Evolutionary conservation across 2,113 vertebrate genomes (phyloP).

Genomic region (Apteryx owenii): DNA sequence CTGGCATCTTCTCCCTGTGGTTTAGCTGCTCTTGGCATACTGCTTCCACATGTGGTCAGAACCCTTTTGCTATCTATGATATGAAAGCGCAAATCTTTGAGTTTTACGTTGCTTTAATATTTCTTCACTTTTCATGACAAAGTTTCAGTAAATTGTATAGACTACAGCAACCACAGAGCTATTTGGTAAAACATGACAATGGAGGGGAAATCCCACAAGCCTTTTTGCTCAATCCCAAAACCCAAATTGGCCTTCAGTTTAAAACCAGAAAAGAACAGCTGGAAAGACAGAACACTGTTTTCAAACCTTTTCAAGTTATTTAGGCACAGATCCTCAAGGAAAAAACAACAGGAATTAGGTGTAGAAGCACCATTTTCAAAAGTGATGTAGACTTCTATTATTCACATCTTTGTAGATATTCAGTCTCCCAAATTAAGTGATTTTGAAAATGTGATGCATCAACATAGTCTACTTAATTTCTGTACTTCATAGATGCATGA

Average conservation of each 20-base stretch:
- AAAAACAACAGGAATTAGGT: background rate
- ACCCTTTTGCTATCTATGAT: background rate
- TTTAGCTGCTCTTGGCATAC: background rate
- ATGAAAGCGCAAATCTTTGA: background rate
- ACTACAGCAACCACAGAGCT: background rate
- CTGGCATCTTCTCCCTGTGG: background rate
- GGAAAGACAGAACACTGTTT: background rate
- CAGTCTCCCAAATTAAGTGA: background rate
- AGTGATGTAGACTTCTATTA: background rate
- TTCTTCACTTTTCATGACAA: background rate
- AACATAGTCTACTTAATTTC: background rate
- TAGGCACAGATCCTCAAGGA: background rate
- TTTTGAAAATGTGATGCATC: background rate
- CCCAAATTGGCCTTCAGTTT: background rate
- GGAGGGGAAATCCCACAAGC: background rate
- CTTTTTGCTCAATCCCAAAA: background rate
- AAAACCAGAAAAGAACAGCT: background rate
- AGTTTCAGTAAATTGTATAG: background rate
- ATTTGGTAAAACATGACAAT: background rate
- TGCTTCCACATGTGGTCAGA: rapidly evolving
- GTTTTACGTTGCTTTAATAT: background rate
- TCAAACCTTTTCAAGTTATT: background rate
- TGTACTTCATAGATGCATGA: background rate
- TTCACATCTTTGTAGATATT: background rate
- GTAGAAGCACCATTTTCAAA: background rate